Base-by-base conservation (phyloP, 1,140 invertebrate species). In the Bombus consobrinus region DNA sequence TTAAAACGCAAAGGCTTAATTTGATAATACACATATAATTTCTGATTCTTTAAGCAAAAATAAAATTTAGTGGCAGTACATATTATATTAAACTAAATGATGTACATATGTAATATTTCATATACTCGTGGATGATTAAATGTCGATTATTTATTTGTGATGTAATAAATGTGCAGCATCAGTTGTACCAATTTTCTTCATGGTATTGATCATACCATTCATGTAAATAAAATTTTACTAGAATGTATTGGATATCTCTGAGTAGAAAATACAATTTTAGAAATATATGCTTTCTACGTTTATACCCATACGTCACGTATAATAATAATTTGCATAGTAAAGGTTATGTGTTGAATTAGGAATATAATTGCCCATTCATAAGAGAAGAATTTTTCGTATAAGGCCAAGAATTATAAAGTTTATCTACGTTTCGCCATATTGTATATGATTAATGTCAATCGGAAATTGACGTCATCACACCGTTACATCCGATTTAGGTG, bases 401-500 rank as follows among this genome's bases (percentile, higher is more conserved):
- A 53, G 53, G n/a, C 25, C 0, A 43, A 3, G 12, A 28, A 69
- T 59, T 34, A 71, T 32, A 47, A 79, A 79, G 34, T 57, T 84
- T 25, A 71, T 28, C 28, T 68, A 25, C 47, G 39, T 78, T 32
- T 69, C 3, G 13, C 37, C 25, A 41, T 34, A 39, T 53, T 53
- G 47, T 41, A 68, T 41, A 41, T 68, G 43, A 43, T 25, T n/a
- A 69, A 43, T 72, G 53, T 84, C 66, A 72, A 84, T 71, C 83
- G 83, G 83, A 84, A 79, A 80, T 71, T 53, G 66, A 72, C 83
- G 83, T 84, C 76, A 80, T 39, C 12, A 18, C 34, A 84, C 83
- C 83, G 83, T 84, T 84, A 80, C 39, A 79, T 84, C 76, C 83
- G 66, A 84, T 71, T 80, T 71, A 62, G 66, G 76, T 57, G 41